Conservation (phyloP, 1,140 invertebrate species). For the Radopholus similis region DNA sequence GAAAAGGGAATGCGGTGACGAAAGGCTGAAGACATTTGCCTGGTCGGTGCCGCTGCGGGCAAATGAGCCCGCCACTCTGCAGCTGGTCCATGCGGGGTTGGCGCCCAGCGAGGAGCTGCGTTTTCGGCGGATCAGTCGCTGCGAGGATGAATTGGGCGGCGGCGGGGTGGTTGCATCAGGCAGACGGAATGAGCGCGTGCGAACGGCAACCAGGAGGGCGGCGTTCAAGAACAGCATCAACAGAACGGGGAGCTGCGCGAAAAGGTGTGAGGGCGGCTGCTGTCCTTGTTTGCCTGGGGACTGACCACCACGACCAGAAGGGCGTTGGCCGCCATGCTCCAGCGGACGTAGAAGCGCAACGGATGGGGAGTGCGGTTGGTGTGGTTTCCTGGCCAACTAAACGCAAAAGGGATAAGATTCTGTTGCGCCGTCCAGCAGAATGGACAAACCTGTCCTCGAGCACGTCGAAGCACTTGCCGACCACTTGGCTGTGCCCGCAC, state of each 20-base stretch:
- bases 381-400: slow-evolving; percentile 47
- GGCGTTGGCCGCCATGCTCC: slow-evolving; percentile 39
- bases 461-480: slow-evolving; percentile 44
- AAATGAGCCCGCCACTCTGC: neutral
- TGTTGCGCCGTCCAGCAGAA: neutral
- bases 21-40: slow-evolving; percentile 14
- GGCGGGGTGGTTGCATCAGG: slow-evolving; percentile 19
- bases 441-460: slow-evolving; percentile 37
- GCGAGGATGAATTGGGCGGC: slow-evolving; percentile 18
- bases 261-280: neutral
- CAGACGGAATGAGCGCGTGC: slow-evolving; percentile 39
- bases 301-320: slow-evolving; percentile 34
- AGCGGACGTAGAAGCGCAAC: slow-evolving; percentile 42
- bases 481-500: slow-evolving; percentile 37
- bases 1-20: too few species aligned
- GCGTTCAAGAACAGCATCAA: slow-evolving; percentile 42
- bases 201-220: slow-evolving; percentile 42
- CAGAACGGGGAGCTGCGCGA: slow-evolving; percentile 33
- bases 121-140: neutral
- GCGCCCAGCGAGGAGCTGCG: slow-evolving; percentile 3
- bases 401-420: neutral
- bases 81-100: slow-evolving; percentile 41
- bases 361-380: slow-evolving; percentile 39
- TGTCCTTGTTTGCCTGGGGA: neutral
- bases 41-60: neutral